phyloP scores from a whole-genome alignment of 1,140 invertebrate genomes.

The Aphelinus atriplicis region DNA sequence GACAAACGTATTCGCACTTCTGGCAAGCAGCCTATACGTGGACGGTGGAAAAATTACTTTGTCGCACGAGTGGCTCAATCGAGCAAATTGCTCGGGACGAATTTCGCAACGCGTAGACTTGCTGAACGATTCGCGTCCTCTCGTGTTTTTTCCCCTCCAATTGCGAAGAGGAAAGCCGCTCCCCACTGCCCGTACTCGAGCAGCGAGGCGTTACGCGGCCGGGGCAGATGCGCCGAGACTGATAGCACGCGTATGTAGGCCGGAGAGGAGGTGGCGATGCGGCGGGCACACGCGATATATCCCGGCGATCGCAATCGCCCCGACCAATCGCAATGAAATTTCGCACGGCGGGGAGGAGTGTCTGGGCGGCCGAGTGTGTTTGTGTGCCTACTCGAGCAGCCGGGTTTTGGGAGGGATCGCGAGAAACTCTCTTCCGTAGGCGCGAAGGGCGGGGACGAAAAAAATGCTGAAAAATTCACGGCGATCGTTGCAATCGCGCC shows the following conservation, averaged over 20 bases:
- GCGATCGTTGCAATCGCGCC: too few species aligned
- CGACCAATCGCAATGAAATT: too few species aligned
- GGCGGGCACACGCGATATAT: constrained; percentile 22
- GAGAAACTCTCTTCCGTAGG: not conserved
- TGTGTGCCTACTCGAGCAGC: too few species aligned
- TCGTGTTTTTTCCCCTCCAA: too few species aligned
- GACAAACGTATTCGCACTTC: too few species aligned
- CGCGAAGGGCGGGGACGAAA: not conserved
- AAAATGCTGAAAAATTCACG: too few species aligned
- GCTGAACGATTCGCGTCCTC: too few species aligned
- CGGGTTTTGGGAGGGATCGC: too few species aligned
- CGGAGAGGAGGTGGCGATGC: constrained; percentile 5
- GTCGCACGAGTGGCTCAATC: not conserved
- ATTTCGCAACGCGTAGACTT: too few species aligned
- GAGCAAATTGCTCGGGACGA: constrained; percentile 3
- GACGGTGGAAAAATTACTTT: not conserved
- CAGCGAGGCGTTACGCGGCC: not conserved
- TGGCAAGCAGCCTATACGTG: not conserved
- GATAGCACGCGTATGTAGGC: constrained; percentile 11
- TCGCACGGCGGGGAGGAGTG: too few species aligned
- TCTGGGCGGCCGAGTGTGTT: too few species aligned
- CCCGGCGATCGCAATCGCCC: constrained; percentile 18
- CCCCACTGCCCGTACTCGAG: too few species aligned
- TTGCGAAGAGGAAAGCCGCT: not conserved
- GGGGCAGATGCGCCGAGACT: constrained; percentile 13